These are phyloP conservation scores for Mus spretus DNA, from an alignment of 2,797 vertebrate genomes.

Conservation along the genomic window DNA sequence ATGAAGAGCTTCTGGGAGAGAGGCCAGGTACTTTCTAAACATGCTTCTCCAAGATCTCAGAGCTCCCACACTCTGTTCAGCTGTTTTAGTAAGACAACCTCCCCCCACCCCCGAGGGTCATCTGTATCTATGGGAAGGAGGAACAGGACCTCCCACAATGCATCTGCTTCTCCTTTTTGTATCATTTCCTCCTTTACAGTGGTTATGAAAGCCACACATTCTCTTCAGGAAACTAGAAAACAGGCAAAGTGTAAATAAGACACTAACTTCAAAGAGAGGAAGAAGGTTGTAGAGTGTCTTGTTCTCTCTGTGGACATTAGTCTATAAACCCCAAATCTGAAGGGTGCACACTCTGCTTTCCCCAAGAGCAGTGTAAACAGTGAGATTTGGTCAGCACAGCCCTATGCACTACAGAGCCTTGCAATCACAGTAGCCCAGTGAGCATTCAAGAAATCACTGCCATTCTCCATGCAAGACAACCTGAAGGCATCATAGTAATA, in stretches of 20 bases:
- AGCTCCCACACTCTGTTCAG: background rate
- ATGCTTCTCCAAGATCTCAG: background rate
- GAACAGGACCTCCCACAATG: background rate
- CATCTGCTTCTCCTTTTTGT: background rate
- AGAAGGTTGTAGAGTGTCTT: background rate
- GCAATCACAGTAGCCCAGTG: background rate
- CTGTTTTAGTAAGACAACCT: background rate
- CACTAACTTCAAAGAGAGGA: background rate
- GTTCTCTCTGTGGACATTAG: background rate
- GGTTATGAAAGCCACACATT: slow-evolving; percentile 44
- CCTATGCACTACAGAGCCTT: background rate
- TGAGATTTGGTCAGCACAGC: background rate
- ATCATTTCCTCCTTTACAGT: background rate
- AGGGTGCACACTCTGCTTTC: background rate
- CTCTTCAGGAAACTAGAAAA: slow-evolving; percentile 52
- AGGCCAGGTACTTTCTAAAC: background rate
- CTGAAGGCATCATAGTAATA: background rate
- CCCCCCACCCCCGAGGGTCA: background rate
- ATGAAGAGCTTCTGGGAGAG: too few relatives aligned
- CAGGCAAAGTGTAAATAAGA: slow-evolving; percentile 42
- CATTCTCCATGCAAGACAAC: slow-evolving; percentile 2
- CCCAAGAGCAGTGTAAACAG: background rate
- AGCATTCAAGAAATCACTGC: background rate
- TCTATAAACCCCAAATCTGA: background rate
- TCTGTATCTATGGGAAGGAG: background rate